These are phyloP conservation scores for Pseudocheirus occidentalis DNA, from an alignment of 2,797 vertebrate genomes.

Conservation along the genomic window DNA sequence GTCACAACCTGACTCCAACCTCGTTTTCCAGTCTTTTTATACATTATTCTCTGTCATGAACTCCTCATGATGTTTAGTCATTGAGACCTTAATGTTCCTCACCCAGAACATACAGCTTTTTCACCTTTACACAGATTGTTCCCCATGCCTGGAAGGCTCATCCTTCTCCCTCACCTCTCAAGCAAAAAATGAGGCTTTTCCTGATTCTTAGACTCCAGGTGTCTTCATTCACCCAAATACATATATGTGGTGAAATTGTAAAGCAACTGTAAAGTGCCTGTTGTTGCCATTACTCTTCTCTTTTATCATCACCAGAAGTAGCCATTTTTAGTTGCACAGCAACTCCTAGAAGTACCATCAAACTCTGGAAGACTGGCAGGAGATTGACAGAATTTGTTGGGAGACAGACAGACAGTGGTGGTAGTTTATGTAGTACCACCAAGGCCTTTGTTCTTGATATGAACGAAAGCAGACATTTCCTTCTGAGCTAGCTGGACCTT, in stretches of 20 bases:
- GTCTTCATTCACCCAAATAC: not conserved
- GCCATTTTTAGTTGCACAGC: not conserved
- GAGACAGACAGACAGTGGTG: not conserved
- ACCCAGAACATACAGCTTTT: not conserved
- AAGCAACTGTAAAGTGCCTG: not conserved
- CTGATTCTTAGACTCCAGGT: not conserved
- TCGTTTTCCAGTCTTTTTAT: not conserved
- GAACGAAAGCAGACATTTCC: not conserved
- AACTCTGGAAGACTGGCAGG: not conserved
- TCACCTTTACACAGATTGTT: not conserved
- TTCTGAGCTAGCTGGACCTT: not conserved
- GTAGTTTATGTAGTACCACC: not conserved
- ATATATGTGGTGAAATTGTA: too few species aligned
- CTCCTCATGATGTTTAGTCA: not conserved
- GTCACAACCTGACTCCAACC: not conserved
- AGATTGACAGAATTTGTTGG: not conserved
- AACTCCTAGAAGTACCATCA: too few species aligned
- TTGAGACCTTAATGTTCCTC: not conserved
- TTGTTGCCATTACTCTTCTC: not conserved
- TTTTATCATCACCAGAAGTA: not conserved
- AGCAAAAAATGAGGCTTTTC: not conserved
- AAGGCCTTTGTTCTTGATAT: too few species aligned
- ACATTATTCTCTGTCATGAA: not conserved
- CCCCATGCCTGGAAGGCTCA: not conserved
- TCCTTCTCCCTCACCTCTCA: not conserved